phyloP scores from a whole-genome alignment of 2,113 vertebrate genomes.

The Pomatostomus ruficeps region DNA sequence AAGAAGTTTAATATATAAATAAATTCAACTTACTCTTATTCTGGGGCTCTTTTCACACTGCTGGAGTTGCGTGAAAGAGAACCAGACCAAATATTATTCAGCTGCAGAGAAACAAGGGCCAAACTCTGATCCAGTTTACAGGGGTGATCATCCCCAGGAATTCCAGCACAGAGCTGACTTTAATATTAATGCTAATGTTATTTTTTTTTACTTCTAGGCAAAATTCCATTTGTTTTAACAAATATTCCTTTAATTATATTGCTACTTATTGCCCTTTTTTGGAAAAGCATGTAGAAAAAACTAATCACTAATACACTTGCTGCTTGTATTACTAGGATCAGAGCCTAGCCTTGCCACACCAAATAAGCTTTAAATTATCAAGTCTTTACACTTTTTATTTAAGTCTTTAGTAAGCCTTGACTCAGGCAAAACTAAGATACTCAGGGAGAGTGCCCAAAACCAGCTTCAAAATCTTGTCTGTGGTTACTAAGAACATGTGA shows the following conservation, averaged over 20 bases:
- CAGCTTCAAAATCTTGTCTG: not conserved
- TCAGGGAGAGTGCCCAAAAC: not conserved
- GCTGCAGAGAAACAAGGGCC: not conserved
- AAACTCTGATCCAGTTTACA: conserved; percentile 2
- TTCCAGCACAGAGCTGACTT: not conserved
- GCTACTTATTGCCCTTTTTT: not conserved
- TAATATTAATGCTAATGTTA: not conserved
- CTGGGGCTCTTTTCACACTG: conserved; percentile 27
- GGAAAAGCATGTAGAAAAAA: not conserved
- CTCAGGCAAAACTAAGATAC: not conserved
- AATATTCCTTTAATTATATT: not conserved
- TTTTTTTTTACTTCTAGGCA: not conserved
- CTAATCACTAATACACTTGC: not conserved
- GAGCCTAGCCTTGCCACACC: not conserved
- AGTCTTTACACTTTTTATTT: not conserved
- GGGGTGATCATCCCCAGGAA: not conserved
- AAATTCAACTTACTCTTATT: conserved; percentile 30
- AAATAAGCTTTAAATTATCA: not conserved
- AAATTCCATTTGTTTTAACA: not conserved
- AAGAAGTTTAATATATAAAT: not conserved
- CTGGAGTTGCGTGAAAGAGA: conserved; percentile 32
- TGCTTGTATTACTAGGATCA: not conserved
- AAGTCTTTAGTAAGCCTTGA: not conserved
- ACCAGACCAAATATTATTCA: conserved; percentile 28
- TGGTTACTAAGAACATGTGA: not conserved